These are phyloP conservation scores for Pseudomyrmex dendroicus DNA, from an alignment of 1,140 invertebrate species.

Conservation along the genomic window DNA sequence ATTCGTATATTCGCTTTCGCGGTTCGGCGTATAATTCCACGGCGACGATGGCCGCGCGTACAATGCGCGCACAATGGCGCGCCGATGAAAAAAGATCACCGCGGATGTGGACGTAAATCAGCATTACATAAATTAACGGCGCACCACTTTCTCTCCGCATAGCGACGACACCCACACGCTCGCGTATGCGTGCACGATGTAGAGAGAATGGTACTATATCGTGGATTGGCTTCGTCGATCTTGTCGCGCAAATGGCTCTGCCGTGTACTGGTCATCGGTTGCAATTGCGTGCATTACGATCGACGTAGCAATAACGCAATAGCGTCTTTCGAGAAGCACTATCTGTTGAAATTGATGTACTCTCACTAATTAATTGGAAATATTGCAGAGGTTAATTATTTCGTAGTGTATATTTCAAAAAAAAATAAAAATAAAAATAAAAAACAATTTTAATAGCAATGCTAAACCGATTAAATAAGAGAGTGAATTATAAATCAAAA, in stretches of 20 bases:
- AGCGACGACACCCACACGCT: slow-evolving; percentile 75
- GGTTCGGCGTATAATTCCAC: slow-evolving; percentile 49
- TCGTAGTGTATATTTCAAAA: neutral
- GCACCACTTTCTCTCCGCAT: slow-evolving; percentile 75
- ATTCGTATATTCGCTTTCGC: slow-evolving; percentile 32
- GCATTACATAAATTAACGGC: slow-evolving; percentile 80
- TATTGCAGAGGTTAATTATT: neutral
- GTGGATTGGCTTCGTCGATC: slow-evolving; percentile 49
- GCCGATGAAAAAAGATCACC: slow-evolving; percentile 70
- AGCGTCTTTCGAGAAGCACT: slow-evolving; percentile 17
- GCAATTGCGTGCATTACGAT: slow-evolving; percentile 33
- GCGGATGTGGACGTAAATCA: slow-evolving; percentile 78
- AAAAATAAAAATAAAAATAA: too few species aligned
- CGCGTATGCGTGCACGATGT: slow-evolving; percentile 13
- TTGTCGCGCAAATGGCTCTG: slow-evolving; percentile 32
- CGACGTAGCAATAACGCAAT: neutral
- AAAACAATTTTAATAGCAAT: neutral
- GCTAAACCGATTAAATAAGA: neutral
- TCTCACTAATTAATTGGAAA: slow-evolving; percentile 15
- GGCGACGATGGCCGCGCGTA: slow-evolving; percentile 51
- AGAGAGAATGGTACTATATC: slow-evolving; percentile 38
- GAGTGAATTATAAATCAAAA: neutral
- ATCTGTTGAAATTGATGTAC: slow-evolving; percentile 10
- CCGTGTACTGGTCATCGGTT: slow-evolving; percentile 53
- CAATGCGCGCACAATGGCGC: slow-evolving; percentile 62